Evolutionary conservation across 2,797 vertebrate species (phyloP), one percentile per base, ranked within the genome.

Genomic region (Serranus cabrilla): DNA sequence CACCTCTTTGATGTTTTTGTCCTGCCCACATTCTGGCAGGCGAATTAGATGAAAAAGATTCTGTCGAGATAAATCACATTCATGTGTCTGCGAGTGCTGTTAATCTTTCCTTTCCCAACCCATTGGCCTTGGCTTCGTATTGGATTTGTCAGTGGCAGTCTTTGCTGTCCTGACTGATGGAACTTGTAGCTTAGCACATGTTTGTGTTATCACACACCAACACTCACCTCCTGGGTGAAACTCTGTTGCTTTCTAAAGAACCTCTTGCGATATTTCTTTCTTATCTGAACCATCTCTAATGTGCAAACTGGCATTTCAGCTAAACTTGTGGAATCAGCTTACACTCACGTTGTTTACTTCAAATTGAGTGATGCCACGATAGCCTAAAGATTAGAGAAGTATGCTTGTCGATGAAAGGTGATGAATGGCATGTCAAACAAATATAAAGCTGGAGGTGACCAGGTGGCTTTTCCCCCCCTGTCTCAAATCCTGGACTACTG

Each of bases 101-200:
- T 86, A 75, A 88, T 82, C 75, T 68, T 27, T 55, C 45, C n/a
- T 9, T 20, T 25, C 37, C 49, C 76, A 45, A 3, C 64, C 34
- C 61, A n/a, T 10, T 57, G 71, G 67, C 81, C 74, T 79, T 45
- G 70, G 52, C 34, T 56, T 31, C 20, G 49, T 69, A 61, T 83
- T 84, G 74, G 68, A 81, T 86, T 81, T 76, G 69, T 82, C 72
- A 40, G 50, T 1, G 7, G 13, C 47, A 20, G 31, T 64, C 76
- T 63, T 71, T 69, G 75, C 63, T 12, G 17, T 58, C 46, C n/a
- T 61, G 77, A 83, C 25, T 84, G 87, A 88, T 81, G 70, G 76
- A 43, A 66, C 25, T 54, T 49, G 55, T 68, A 60, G 64, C 51
- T 70, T 27, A 72, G 74, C 73, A 74, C 62, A 77, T 62, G 61